phyloP scores from a whole-genome alignment of 2,888 invertebrate genomes.

The Lasioglossum marginatum region DNA sequence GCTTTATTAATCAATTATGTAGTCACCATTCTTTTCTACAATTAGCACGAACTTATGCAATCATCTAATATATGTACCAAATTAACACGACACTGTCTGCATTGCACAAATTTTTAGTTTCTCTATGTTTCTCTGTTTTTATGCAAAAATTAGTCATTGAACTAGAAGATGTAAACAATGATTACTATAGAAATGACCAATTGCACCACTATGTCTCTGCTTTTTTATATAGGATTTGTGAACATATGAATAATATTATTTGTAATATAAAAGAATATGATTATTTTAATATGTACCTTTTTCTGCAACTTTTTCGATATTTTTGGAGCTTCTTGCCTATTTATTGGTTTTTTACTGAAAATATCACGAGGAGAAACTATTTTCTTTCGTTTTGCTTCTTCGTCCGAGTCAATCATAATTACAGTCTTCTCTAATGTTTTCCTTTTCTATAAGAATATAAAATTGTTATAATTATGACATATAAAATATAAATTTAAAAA shows the following conservation, averaged over 20 bases:
- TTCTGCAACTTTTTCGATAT: conserved; percentile 67
- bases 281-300: conserved; percentile 39
- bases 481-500: background rate
- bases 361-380: conserved; percentile 85
- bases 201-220: too few species aligned
- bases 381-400: conserved; percentile 82
- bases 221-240: too few species aligned
- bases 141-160: background rate
- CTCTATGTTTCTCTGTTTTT: background rate
- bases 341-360: conserved; percentile 88
- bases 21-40: too few species aligned
- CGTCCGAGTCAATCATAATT: conserved; percentile 84
- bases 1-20: too few species aligned
- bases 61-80: background rate
- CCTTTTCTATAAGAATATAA: conserved; percentile 36
- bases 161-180: background rate
- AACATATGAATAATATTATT: too few species aligned
- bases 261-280: background rate
- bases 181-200: too few species aligned
- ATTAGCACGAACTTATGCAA: too few species aligned
- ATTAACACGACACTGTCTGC: background rate
- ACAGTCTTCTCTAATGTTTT: conserved; percentile 68
- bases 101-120: background rate
- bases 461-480: background rate
- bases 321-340: conserved; percentile 86